A percentile compares a stretch with the other conserved stretches of the same genome.
Conservation (phyloP, 2,797 vertebrate genomes). For the Poecilia wingei region DNA sequence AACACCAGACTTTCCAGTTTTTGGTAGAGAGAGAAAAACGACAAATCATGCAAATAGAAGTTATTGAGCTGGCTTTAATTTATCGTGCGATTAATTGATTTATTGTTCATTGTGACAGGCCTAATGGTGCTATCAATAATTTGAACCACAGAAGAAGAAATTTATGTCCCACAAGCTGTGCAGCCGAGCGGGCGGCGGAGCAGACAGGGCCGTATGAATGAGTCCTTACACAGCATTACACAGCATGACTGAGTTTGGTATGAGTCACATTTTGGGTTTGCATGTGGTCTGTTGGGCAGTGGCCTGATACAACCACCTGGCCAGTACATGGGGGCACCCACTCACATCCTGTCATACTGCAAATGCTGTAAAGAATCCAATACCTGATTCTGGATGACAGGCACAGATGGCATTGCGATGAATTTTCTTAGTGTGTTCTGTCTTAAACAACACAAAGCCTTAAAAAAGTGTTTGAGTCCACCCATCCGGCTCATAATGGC, state of each 20-base stretch:
- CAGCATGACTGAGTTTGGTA: not conserved
- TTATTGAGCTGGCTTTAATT: no score
- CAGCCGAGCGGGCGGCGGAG: not conserved
- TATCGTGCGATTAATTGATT: no score
- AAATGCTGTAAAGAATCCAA: not conserved
- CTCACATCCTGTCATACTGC: not conserved
- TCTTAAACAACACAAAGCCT: not conserved
- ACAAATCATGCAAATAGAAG: no score
- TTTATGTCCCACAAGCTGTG: not conserved
- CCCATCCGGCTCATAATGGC: not conserved
- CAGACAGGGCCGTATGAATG: not conserved
- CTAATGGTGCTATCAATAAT: not conserved
- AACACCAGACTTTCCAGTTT: no score
- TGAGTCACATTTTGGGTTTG: not conserved
- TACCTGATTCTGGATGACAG: not conserved
- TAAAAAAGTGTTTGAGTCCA: not conserved
- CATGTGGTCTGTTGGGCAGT: constrained; percentile 3
- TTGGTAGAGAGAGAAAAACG: no score
- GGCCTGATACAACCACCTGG: constrained; percentile 1
- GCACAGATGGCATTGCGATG: not conserved
- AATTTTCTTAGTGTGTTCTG: not conserved
- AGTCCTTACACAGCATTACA: constrained; percentile 2
- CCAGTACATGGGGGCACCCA: constrained; percentile 1
- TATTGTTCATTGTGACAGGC: no score
- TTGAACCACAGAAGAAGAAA: not conserved